A percentile compares a stretch with the other conserved stretches of the same genome.
These are phyloP conservation scores for Phrynocephalus guinanensis DNA, from an alignment of 2,797 vertebrate species.

Conservation along the genomic window DNA sequence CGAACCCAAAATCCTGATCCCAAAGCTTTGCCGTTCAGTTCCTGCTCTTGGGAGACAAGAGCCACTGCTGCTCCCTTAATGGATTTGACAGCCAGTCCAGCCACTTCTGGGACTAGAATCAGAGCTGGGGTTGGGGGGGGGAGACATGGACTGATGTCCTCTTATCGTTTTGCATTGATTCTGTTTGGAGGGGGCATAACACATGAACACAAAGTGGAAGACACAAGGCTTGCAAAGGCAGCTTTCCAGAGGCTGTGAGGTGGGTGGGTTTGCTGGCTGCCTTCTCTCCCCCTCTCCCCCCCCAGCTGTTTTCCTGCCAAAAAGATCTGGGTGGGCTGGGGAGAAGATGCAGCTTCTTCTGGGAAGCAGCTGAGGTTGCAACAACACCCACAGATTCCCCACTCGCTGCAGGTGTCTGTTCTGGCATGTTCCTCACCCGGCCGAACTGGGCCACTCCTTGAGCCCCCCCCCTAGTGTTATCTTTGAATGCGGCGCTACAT, in stretches of 20 bases:
- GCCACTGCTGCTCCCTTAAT: too few species aligned
- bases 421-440: slow-evolving; percentile 45
- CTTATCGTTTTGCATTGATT: not conserved
- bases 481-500: slow-evolving; percentile 43
- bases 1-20: too few species aligned
- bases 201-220: not conserved
- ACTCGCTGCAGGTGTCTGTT: slow-evolving; percentile 46
- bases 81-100: too few species aligned
- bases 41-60: too few species aligned
- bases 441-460: not conserved
- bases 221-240: not conserved
- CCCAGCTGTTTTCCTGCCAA: slow-evolving; percentile 23
- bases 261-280: not conserved
- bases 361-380: not conserved
- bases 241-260: not conserved
- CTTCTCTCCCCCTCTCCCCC: too few species aligned
- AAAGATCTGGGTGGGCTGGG: slow-evolving; percentile 15
- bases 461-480: slow-evolving; percentile 30
- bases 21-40: too few species aligned
- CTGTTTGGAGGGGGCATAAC: too few species aligned
- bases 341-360: accelerated
- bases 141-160: not conserved
- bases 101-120: too few species aligned
- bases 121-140: too few species aligned
- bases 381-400: not conserved